Base-by-base conservation (phyloP, 1,140 invertebrate genomes). In the Eumeta japonica region DNA sequence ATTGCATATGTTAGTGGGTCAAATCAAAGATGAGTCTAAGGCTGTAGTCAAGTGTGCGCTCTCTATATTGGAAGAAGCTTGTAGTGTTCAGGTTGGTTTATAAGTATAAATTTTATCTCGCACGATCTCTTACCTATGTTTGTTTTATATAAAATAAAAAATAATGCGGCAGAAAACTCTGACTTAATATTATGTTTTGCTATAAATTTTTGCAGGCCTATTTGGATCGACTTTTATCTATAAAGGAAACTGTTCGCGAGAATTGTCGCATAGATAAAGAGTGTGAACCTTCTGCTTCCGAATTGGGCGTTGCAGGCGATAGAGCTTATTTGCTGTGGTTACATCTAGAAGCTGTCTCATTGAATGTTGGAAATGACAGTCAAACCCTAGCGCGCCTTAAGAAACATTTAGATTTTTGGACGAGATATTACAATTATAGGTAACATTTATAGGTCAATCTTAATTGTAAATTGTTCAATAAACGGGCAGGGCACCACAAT, bases 21-120 rank as follows among this genome's bases (percentile, higher is more conserved):
- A 93, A 74, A 74, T 97, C 1, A 82, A 84, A 38, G 94, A 97
- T 57, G 77, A 81, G 32, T 88, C 86, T 28, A 83, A 83, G 41
- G 76, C 81, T 12, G 85, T 97, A 3, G 84, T 86, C 1, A 76
- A 88, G 19, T 81, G 85, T 10, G 92, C 94, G 2, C 60, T 95
- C 10, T 82, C 84, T 39, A 86, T 88, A 30, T 75, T 97, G n/a
- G 89, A 95, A 55, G 95, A 97, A 79, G 90, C 92, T 13, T 93
- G 89, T 58, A 89, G 93, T 71, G 83, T 93, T 39, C 81, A 85
- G 37, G 87, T 90, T 53, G 62, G 64, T 62, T 24, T 7, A 24
- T 24, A 24, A n/a, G n/a, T n/a, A n/a, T n/a, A 24, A 5, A 30
- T 35, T 42, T 20, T 46, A 45, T 62, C 59, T 12, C 5, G 3